phyloP scores from a whole-genome alignment of 2,888 invertebrate species.

The Callinectes sapidus region DNA sequence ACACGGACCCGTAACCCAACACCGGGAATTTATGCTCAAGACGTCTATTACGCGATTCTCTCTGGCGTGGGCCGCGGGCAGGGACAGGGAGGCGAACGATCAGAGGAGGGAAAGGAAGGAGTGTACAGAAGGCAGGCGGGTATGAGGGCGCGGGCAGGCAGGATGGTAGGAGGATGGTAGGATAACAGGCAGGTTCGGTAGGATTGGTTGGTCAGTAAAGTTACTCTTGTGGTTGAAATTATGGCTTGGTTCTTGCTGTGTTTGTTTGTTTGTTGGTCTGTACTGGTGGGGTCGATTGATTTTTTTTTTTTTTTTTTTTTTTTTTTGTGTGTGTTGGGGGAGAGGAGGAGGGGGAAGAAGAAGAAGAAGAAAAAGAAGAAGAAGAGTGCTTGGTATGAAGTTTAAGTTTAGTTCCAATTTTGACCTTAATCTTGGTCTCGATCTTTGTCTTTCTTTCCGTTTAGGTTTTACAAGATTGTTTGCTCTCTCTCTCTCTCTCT shows the following conservation, averaged over 20 bases:
- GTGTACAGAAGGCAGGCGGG: not conserved
- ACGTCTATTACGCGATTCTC: conserved; percentile 31
- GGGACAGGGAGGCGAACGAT: not conserved
- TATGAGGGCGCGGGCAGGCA: not conserved
- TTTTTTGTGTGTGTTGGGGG: not conserved
- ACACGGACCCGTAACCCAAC: conserved; percentile 4
- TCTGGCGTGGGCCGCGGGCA: conserved; percentile 11
- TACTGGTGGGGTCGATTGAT: not conserved
- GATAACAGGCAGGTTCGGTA: not conserved
- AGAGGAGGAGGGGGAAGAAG: not conserved
- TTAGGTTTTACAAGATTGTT: not conserved
- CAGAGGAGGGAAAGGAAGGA: not conserved
- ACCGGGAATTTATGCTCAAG: conserved; percentile 23
- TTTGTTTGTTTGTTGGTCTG: not conserved
- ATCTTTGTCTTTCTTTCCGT: not conserved
- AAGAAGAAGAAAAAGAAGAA: not conserved
- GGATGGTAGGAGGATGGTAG: not conserved
- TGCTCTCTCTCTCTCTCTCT: not conserved
- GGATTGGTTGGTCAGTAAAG: not conserved
- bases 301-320: not conserved
- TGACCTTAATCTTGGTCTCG: not conserved
- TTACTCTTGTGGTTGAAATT: no score
- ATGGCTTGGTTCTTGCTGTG: not conserved
- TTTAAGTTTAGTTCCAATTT: not conserved
- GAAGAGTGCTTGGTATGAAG: not conserved